Base-by-base conservation (phyloP, 1,140 invertebrate genomes). In the Drosophila ficusphila region DNA sequence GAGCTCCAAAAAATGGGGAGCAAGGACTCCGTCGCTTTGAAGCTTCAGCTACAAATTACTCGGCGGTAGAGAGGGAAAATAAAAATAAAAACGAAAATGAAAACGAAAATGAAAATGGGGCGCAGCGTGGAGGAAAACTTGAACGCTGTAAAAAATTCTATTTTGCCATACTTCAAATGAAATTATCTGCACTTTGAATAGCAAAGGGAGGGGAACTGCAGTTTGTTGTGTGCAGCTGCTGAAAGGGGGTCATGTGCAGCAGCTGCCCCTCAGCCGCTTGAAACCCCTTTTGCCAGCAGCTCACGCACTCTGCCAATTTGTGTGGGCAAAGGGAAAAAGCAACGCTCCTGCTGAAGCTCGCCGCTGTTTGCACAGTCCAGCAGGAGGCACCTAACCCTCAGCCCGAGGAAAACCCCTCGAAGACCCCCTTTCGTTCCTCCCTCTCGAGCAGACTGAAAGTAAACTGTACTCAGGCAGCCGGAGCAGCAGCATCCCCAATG, bases 151-250 rank as follows among this genome's bases (percentile, higher is more conserved):
- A 82, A 69, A 83, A 77, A 70, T 74, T 76, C 54, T 85, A 86
- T 85, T 79, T 85, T 86, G 61, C 73, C 76, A 85, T 85, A 85
- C 81, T 85, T 85, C 82, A 86, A 86, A 88, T 86, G 73, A 86
- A 86, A 86, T 86, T 86, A 86, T 86, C 81, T 86, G 73, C 68
- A 79, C 79, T 85, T 83, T 67, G 60, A 71, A 68, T 62, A 7
- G 44, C n/a, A n/a, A n/a, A 47, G 53, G 48, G 0, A 7, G 18
- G 27, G n/a, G 21, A 11, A 12, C 38, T 82, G 79, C 75, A 82
- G 58, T 71, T 75, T 65, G 74, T 61, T 74, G 69, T 70, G 67
- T 72, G 76, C 79, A 79, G 72, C 81, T 86, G 81, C 57, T 69
- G 62, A 86, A 86, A 86, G 78, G 76, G 75, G 81, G 81, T 86